phyloP scores from a whole-genome alignment of 2,797 vertebrate genomes.

The Artibeus lituratus region DNA sequence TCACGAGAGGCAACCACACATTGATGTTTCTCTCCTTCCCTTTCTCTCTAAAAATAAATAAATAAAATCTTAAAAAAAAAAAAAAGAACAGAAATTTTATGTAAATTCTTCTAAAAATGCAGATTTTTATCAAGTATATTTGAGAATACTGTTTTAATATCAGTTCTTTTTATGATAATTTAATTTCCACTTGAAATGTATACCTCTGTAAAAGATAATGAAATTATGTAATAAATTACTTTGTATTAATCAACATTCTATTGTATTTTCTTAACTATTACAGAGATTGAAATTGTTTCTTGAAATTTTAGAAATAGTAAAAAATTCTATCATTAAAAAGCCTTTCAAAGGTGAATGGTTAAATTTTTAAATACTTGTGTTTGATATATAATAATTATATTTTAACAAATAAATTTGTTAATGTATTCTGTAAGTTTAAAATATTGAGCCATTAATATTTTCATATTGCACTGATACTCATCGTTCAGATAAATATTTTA shows the following conservation, averaged over 20 bases:
- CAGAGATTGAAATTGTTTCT: neutral
- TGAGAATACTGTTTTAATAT: neutral
- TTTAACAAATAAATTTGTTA: constrained; percentile 8
- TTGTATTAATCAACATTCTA: neutral
- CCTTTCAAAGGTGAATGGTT: neutral
- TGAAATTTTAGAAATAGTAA: neutral
- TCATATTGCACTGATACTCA: neutral
- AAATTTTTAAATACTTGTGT: neutral
- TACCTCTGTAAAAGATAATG: neutral
- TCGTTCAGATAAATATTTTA: neutral
- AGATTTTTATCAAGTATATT: neutral
- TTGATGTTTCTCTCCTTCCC: too few species aligned
- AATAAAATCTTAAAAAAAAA: too few species aligned
- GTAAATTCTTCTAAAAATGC: neutral
- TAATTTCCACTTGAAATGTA: constrained; percentile 15
- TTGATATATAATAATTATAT: neutral
- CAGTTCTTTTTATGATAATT: neutral
- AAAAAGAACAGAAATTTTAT: neutral
- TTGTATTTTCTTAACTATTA: neutral
- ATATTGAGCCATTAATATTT: neutral
- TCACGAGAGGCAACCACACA: too few species aligned
- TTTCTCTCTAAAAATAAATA: too few species aligned
- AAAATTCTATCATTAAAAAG: neutral
- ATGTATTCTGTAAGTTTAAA: neutral
- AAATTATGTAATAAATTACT: neutral